Evolutionary conservation across 2,888 invertebrate genomes (phyloP).

Genomic region (Caenorhabditis japonica): DNA sequence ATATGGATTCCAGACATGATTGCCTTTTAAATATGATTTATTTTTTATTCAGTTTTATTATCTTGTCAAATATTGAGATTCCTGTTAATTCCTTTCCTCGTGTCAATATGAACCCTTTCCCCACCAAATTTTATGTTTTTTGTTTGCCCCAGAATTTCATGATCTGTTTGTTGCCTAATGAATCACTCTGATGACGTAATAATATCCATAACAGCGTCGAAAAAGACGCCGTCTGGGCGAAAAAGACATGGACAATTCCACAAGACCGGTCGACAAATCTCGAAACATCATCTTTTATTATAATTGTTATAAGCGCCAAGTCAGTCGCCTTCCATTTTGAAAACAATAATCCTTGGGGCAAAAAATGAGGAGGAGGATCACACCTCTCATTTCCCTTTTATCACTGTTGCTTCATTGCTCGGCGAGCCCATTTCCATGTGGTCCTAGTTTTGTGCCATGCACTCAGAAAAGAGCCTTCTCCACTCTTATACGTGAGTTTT

Average conservation of each 20-base stretch:
- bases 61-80: no score
- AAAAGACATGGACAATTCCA: conserved; percentile 46
- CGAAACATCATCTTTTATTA: conserved; percentile 55
- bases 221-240: conserved; percentile 15
- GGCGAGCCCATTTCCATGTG: conserved; percentile 69
- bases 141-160: no score
- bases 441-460: conserved; percentile 72
- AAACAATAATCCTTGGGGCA: not conserved
- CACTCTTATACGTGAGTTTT: conserved; percentile 42
- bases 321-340: conserved; percentile 14
- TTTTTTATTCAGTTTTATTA: not conserved
- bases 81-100: no score
- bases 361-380: conserved; percentile 6
- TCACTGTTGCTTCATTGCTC: conserved; percentile 26
- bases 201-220: not conserved
- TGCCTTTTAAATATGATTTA: no score
- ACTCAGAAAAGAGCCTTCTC: conserved; percentile 48
- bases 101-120: no score
- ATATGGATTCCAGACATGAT: not conserved
- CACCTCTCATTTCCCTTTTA: not conserved
- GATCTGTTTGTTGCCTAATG: not conserved
- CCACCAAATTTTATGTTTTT: no score
- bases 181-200: conserved; percentile 40
- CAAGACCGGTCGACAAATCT: conserved; percentile 54
- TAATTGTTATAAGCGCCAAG: conserved; percentile 50